A percentile compares a stretch with the other conserved stretches of the same genome.
These are phyloP conservation scores for Apamea monoglypha DNA, from an alignment of 2,888 invertebrate species.

Conservation along the genomic window DNA sequence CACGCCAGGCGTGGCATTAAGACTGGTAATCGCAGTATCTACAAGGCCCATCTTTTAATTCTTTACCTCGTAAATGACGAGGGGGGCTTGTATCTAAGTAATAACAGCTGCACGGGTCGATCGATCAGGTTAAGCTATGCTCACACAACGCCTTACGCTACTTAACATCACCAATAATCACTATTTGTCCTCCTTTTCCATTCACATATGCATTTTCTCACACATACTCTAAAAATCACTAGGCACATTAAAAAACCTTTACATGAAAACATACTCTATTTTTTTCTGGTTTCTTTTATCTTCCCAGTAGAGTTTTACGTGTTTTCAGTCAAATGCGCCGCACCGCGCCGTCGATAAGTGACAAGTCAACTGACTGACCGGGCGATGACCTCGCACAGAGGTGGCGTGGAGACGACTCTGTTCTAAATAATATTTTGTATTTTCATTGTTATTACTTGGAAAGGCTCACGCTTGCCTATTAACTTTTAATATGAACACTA, in stretches of 20 bases:
- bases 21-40: no score
- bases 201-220: background rate
- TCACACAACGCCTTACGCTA: no score
- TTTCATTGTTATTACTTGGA: background rate
- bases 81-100: no score
- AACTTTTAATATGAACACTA: background rate
- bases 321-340: conserved; percentile 29
- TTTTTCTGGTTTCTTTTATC: background rate
- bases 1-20: background rate
- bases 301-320: conserved; percentile 1
- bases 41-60: background rate
- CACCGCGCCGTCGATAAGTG: conserved; percentile 48
- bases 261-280: no score
- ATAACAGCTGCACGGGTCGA: no score
- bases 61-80: background rate
- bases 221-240: background rate
- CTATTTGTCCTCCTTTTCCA: background rate
- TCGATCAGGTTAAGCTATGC: no score
- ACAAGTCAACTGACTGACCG: conserved; percentile 64
- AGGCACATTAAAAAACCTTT: background rate
- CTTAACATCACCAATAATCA: background rate
- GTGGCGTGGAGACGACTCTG: conserved; percentile 40
- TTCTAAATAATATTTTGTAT: background rate
- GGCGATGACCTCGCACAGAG: conserved; percentile 67
- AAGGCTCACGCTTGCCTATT: no score